Evolutionary conservation across 2,113 vertebrate species (phyloP).

Genomic region (Etheostoma cragini): DNA sequence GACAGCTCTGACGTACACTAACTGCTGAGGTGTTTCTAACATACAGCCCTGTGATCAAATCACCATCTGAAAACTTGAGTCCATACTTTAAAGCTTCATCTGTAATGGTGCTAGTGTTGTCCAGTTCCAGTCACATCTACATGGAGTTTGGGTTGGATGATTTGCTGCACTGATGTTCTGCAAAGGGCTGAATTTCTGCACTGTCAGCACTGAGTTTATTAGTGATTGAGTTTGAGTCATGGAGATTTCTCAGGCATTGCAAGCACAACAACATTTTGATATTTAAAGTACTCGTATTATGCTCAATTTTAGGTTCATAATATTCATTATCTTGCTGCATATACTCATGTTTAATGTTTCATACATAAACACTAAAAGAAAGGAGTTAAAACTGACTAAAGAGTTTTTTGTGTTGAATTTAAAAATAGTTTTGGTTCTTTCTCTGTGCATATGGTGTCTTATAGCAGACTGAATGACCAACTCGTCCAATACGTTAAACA

Average conservation of each 20-base stretch:
- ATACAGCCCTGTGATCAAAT: constrained; percentile 6
- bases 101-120: neutral
- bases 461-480: neutral
- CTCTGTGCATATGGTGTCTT: neutral
- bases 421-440: neutral
- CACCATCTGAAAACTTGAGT: neutral
- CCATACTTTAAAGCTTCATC: neutral
- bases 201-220: neutral
- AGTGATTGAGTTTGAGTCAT: neutral
- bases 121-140: neutral
- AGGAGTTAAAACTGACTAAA: neutral
- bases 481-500: neutral
- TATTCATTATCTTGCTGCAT: neutral
- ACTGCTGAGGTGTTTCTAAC: constrained; percentile 21
- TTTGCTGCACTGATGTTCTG: neutral
- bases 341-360: neutral
- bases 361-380: neutral
- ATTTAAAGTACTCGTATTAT: too few species aligned
- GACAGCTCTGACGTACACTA: constrained; percentile 36
- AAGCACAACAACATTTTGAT: neutral
- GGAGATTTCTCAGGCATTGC: too few species aligned
- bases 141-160: too few species aligned
- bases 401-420: neutral
- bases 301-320: too few species aligned
- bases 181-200: neutral